Percentiles rank a stretch among this genome's conserved stretches.
Evolutionary conservation across 2,888 invertebrate species (phyloP).

Genomic region (Eupithecia vulgata): DNA sequence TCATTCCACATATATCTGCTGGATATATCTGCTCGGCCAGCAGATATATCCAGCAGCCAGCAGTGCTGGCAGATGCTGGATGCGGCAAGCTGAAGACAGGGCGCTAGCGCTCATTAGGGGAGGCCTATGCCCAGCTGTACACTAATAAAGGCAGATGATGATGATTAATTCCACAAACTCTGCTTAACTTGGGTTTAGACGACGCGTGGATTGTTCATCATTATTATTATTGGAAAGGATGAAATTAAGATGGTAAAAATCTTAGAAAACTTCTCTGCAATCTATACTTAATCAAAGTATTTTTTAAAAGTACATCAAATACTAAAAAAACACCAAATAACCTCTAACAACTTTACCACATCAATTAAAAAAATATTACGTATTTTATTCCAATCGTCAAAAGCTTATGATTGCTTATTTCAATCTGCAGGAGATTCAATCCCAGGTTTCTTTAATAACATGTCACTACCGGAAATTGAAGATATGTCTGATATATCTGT

Average conservation of each 20-base stretch:
- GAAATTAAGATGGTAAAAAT: neutral
- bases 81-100: too few relatives aligned
- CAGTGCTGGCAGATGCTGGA: too few relatives aligned
- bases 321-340: neutral
- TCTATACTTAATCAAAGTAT: neutral
- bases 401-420: neutral
- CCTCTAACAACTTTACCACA: neutral
- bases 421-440: neutral
- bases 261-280: neutral
- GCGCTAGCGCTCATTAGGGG: too few relatives aligned
- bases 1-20: too few relatives aligned
- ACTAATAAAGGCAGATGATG: too few relatives aligned
- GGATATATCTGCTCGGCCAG: too few relatives aligned
- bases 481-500: conserved; percentile 13
- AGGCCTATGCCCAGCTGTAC: too few relatives aligned
- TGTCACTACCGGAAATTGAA: conserved; percentile 14
- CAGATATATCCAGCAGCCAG: too few relatives aligned
- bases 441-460: neutral
- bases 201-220: too few relatives aligned
- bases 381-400: conserved; percentile 1
- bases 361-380: neutral
- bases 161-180: too few relatives aligned
- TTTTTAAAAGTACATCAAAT: neutral
- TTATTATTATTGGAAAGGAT: neutral
- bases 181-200: too few relatives aligned